Evolutionary conservation across 2,113 vertebrate species (phyloP).

Genomic region (Sinocyclocheilus rhinocerous): DNA sequence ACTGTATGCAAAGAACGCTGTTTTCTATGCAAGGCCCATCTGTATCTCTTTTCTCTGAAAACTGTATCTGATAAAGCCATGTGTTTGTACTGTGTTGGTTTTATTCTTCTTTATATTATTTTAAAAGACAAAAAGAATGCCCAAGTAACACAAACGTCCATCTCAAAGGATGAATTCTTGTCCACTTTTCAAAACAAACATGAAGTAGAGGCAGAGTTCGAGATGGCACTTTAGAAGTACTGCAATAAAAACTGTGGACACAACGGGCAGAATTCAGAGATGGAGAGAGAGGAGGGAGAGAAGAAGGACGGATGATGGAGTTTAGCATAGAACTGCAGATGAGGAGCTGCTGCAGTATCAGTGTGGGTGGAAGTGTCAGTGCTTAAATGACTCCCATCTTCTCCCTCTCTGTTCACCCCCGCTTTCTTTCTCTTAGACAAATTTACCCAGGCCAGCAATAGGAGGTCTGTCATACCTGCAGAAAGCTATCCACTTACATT

Average conservation of each 20-base stretch:
- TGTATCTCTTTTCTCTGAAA: neutral
- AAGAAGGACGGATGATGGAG: neutral
- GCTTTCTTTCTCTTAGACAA: neutral
- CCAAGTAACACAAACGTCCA: neutral
- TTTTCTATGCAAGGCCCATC: neutral
- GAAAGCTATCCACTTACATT: neutral
- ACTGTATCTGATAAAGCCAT: neutral
- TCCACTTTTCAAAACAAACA: constrained; percentile 14
- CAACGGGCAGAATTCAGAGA: neutral
- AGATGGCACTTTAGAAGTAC: neutral
- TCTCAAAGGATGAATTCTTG: neutral
- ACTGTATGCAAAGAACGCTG: neutral
- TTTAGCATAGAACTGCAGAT: constrained; percentile 38
- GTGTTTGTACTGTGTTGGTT: neutral
- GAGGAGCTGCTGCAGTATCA: constrained; percentile 36
- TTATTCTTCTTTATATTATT: neutral
- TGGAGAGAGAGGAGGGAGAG: neutral
- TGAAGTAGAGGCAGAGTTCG: neutral
- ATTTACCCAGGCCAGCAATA: neutral
- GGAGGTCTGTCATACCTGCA: neutral
- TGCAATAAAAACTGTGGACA: neutral
- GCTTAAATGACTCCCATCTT: constrained; percentile 26
- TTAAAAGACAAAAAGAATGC: neutral
- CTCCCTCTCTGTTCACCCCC: neutral
- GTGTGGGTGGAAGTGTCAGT: constrained; percentile 30